phyloP scores from a whole-genome alignment of 2,113 vertebrate genomes.

The Malurus melanocephalus region DNA sequence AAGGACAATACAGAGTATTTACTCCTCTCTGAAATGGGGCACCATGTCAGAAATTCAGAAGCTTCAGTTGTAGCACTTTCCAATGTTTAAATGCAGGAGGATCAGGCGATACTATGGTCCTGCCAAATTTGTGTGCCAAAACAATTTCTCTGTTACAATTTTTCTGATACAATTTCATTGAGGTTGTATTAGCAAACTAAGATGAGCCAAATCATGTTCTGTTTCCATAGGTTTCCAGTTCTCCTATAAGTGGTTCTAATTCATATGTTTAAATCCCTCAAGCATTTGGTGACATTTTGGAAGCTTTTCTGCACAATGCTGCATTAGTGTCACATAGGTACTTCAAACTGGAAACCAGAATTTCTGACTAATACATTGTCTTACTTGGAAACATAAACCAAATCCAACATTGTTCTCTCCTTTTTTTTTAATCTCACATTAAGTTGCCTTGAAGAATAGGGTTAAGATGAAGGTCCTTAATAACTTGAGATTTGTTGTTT shows the following conservation, averaged over 20 bases:
- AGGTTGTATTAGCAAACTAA: background rate
- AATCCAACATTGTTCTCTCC: background rate
- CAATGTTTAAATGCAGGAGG: background rate
- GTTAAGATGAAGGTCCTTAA: background rate
- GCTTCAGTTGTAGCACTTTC: background rate
- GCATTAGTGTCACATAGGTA: rapidly evolving
- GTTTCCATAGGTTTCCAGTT: background rate
- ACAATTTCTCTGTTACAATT: background rate
- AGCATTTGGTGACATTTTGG: background rate
- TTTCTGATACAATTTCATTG: background rate
- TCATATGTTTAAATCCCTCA: background rate
- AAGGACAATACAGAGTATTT: background rate
- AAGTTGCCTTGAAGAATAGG: background rate
- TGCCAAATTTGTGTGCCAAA: background rate
- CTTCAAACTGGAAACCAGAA: background rate
- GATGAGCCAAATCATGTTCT: background rate
- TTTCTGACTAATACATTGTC: background rate
- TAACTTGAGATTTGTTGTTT: background rate
- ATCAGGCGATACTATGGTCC: rapidly evolving
- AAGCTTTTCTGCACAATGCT: background rate
- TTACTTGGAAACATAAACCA: background rate
- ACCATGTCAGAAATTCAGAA: background rate
- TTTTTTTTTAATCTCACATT: background rate
- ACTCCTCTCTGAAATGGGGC: background rate
- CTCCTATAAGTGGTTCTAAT: background rate